Evolutionary conservation across 2,888 invertebrate genomes (phyloP), one percentile per base, ranked within the genome.

Genomic region (Capitulum mitella): DNA sequence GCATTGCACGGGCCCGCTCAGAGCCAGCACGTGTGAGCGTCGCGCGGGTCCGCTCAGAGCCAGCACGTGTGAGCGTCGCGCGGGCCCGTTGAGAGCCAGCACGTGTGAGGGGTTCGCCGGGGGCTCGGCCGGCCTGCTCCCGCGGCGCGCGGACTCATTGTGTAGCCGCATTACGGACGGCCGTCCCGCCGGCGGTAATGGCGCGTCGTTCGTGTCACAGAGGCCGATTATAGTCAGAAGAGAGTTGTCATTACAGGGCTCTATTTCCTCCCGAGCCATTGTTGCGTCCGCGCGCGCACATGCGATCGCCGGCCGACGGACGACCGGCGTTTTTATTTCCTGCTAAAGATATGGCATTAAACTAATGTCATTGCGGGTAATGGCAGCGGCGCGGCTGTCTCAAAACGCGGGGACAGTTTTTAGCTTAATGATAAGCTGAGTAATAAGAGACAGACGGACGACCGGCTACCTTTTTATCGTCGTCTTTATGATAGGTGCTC

Each of bases 291-390:
- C 10, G 22, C 34, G 19, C 1, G 70, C 70, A 26, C 70, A 70
- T 70, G 70, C 70, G 70, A 70, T 37, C 37, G 70, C 2, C 26
- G 29, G 37, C 22, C 40, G 40, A 6, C 70, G 6, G 70, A 1
- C 70, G 16, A 26, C 10, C 26, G 37, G 26, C 0, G 70, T 70
- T 70, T 70, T 70, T 70, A 70, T 70, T 70, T 70, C 70, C 70
- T 70, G 70, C 70, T 70, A 70, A 70, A 40, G 70, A 70, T 40
- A 70, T 70, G 22, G 70, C 22, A 70, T 70, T 70, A 70, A 70
- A 70, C 70, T 70, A 70, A 70, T 70, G 70, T 70, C 70, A 70
- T 70, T 70, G 70, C 37, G 70, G n/a, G 70, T 70, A 70, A 70
- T 70, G 40, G 70, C 22, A 40, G 70, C 70, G 22, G 70, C 37